Conservation (phyloP, 2,113 vertebrate genomes). For the Lasiurus borealis region DNA sequence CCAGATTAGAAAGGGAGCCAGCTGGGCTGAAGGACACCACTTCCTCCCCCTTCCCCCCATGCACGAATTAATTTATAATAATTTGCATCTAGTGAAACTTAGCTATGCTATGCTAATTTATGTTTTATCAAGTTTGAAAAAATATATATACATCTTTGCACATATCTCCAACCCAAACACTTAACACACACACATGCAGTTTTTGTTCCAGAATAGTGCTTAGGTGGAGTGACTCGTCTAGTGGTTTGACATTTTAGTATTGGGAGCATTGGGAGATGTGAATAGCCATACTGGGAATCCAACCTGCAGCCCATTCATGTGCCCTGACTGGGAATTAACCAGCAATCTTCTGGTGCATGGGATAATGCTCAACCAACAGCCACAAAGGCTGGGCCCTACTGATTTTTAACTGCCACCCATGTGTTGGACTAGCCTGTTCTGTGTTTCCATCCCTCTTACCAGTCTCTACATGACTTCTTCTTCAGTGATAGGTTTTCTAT, state of each 20-base stretch:
- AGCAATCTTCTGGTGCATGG: background rate
- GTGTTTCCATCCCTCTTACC: background rate
- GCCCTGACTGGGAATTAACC: background rate
- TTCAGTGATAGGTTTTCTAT: background rate
- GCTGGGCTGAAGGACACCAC: too few species aligned
- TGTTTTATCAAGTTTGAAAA: constrained; percentile 6
- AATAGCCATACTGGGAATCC: background rate
- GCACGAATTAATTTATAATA: background rate
- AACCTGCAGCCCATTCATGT: background rate
- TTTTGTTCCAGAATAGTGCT: constrained; percentile 21
- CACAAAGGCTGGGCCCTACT: background rate
- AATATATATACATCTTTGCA: background rate
- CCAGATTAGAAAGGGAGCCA: too few species aligned
- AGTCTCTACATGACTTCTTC: background rate
- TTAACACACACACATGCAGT: background rate
- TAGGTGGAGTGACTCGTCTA: background rate
- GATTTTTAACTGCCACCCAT: background rate
- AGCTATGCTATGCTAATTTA: constrained; percentile 20
- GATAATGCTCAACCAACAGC: background rate
- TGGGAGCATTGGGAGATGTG: background rate
- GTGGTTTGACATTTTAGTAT: background rate
- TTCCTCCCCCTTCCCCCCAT: too few species aligned
- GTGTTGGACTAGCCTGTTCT: background rate
- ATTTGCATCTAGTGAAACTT: background rate
- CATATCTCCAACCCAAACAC: background rate